Base-by-base conservation (phyloP, 2,113 vertebrate genomes). In the Chaetorhynchus papuensis region DNA sequence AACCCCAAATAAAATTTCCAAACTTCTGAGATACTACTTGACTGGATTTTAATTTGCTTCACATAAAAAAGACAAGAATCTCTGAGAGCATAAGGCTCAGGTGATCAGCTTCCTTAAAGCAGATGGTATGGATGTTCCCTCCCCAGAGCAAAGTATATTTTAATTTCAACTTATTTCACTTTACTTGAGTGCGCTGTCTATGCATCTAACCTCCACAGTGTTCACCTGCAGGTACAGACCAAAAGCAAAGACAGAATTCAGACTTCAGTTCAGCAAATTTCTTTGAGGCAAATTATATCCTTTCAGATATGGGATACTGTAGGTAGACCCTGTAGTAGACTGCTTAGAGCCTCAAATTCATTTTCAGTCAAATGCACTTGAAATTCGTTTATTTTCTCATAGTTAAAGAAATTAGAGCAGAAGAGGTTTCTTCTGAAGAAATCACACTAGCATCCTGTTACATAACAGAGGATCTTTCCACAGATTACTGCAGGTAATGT, bases 51-150 rank as follows among this genome's bases (percentile, higher is more conserved):
- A 44, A 21, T 76, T 49, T 76, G 33, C 52, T 93, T 72, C 37
- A 31, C 2, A 2, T 12, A 66, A 80, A 53, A 68, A 83, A 12
- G 31, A 50, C 8, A 54, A 63, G 31, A 53, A 61, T 27, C 30
- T 75, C 31, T 23, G 16, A 57, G 11, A 56, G 9, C 1, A 0
- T 44, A 31, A 85, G 26, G 44, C 27, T 75, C 56, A 82, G 57
- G 22, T 35, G 21, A 87, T 19, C 0, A 0, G 23, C 26, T 39
- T 63, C 35, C 53, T 59, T 42, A 23, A 64, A 83, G n/a, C 9
- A 80, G 39, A 47, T 14, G 11, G 33, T 33, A 53, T 4, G 31
- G 33, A 65, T 53, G 10, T 20, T 82, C 71, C 21, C 24, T 59
- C n/a, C 33, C 35, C 14, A 63, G 69, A 56, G 41, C 7, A 66